phyloP scores from a whole-genome alignment of 1,140 invertebrate genomes.

The Ceratoteleas bidentatus region DNA sequence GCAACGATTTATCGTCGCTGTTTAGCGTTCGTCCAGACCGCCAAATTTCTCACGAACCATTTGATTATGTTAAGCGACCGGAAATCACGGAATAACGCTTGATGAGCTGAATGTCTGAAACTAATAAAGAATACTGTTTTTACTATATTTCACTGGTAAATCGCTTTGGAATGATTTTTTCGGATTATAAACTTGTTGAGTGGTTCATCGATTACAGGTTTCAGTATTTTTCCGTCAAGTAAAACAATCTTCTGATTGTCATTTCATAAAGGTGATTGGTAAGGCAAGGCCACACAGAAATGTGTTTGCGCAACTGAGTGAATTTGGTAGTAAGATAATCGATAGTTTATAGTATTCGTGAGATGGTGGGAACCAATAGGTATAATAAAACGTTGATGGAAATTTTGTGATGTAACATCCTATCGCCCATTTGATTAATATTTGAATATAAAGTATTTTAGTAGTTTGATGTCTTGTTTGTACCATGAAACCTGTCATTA shows the following conservation, averaged over 20 bases:
- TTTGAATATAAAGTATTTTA: too few relatives aligned
- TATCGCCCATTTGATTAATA: too few relatives aligned
- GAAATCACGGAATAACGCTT: conserved; percentile 11
- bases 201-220: too few relatives aligned
- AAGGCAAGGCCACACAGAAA: too few relatives aligned
- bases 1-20: conserved; percentile 34
- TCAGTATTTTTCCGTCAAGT: too few relatives aligned
- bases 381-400: background rate
- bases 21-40: conserved; percentile 2
- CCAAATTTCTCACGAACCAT: conserved; percentile 26
- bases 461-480: too few relatives aligned
- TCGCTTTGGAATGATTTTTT: conserved; percentile 6
- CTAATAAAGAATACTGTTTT: background rate
- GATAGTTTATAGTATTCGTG: background rate
- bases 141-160: background rate
- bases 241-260: too few relatives aligned
- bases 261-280: too few relatives aligned
- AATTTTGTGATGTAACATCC: background rate
- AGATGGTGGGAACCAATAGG: background rate
- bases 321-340: background rate
- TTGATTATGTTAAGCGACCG: conserved; percentile 36
- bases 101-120: conserved; percentile 8
- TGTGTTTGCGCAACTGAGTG: background rate
- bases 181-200: too few relatives aligned
- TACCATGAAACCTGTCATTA: too few relatives aligned